Conservation (phyloP, 1,140 invertebrate species). For the Antheraea pernyi region DNA sequence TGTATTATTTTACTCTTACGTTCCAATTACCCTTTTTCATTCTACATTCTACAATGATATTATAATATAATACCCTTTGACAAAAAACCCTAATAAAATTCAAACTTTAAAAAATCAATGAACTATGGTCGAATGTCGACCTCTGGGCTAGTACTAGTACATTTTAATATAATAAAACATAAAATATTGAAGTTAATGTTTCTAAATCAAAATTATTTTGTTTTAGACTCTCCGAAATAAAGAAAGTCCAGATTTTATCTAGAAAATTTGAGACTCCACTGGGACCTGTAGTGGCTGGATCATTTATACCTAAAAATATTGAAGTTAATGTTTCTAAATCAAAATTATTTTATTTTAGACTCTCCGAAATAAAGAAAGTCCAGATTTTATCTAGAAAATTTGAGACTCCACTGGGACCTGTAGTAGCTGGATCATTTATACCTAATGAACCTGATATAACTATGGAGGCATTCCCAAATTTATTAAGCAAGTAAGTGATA, state of each 20-base stretch:
- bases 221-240: conserved; percentile 84
- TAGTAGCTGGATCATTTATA: conserved; percentile 91
- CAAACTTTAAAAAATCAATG: no score
- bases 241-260: conserved; percentile 82
- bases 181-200: no score
- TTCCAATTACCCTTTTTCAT: no score
- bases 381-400: conserved; percentile 82
- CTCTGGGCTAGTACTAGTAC: no score
- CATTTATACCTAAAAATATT: conserved; percentile 86
- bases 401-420: conserved; percentile 87
- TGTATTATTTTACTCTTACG: no score
- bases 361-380: conserved; percentile 87
- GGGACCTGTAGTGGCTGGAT: conserved; percentile 91
- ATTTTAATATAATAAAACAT: no score
- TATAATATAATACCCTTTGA: no score
- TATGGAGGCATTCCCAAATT: conserved; percentile 86
- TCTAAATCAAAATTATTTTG: not conserved
- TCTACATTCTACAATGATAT: no score
- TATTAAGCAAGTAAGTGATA: conserved; percentile 83
- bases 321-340: no score
- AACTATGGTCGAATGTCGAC: no score
- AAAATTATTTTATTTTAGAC: conserved; percentile 49
- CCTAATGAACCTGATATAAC: conserved; percentile 87
- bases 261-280: conserved; percentile 85
- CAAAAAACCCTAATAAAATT: no score